Evolutionary conservation across 1,140 invertebrate species (phyloP).

Genomic region (Thrips palmi): DNA sequence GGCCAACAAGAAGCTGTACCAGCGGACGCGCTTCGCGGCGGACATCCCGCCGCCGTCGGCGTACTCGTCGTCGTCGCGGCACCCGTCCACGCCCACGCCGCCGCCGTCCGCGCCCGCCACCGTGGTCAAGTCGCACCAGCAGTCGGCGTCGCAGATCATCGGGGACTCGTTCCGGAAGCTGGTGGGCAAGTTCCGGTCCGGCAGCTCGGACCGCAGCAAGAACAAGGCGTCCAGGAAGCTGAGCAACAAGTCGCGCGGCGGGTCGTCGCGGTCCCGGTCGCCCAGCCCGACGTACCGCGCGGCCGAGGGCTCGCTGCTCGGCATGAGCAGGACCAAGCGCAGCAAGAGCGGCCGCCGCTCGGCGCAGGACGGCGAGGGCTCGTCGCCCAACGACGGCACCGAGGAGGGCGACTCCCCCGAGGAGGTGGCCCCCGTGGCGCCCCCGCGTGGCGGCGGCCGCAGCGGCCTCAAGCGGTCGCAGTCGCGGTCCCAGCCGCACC

Average conservation of each 20-base stretch:
- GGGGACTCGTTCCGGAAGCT: slow-evolving; percentile 49
- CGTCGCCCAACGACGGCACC: slow-evolving; percentile 25
- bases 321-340: too few relatives aligned
- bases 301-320: neutral
- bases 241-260: too few relatives aligned
- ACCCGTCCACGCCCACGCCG: slow-evolving; percentile 26
- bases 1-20: slow-evolving; percentile 32
- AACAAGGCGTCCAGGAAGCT: slow-evolving; percentile 30
- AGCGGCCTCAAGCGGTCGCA: slow-evolving; percentile 17
- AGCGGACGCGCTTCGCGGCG: slow-evolving; percentile 42
- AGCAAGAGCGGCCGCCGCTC: slow-evolving; percentile 8
- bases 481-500: slow-evolving; percentile 21
- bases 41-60: slow-evolving; percentile 32
- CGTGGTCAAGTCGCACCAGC: slow-evolving; percentile 15
- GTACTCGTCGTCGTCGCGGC: slow-evolving; percentile 14
- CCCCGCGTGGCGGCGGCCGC: slow-evolving; percentile 14
- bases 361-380: slow-evolving; percentile 17
- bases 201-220: slow-evolving; percentile 47
- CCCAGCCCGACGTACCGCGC: too few relatives aligned
- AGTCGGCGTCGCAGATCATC: slow-evolving; percentile 21
- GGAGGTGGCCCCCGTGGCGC: slow-evolving; percentile 14
- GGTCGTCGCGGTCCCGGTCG: slow-evolving; percentile 30
- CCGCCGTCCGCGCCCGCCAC: slow-evolving; percentile 26
- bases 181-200: slow-evolving; percentile 55
- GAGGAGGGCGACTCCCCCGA: slow-evolving; percentile 5